Evolutionary conservation across 2,797 vertebrate species (phyloP).

Genomic region (Poecilia picta): DNA sequence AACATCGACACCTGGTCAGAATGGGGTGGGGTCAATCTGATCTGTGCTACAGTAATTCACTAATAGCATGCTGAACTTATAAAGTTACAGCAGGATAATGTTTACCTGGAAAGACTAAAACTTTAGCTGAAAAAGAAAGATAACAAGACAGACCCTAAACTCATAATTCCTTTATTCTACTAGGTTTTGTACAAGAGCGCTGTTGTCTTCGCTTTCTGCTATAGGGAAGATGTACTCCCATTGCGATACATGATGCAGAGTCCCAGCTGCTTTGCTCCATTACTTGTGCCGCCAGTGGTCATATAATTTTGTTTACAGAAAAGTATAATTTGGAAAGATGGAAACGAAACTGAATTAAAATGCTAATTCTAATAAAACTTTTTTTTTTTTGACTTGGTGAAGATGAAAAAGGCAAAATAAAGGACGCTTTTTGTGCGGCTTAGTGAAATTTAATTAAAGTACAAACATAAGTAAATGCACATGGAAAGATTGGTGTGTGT

Average conservation of each 20-base stretch:
- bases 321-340: not conserved
- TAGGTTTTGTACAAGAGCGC: not conserved
- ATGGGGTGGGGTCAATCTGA: not conserved
- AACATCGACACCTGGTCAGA: not conserved
- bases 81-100: not conserved
- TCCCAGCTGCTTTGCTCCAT: not conserved
- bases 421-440: not conserved
- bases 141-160: not conserved
- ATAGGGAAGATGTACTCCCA: not conserved
- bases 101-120: not conserved
- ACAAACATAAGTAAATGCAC: conserved; percentile 41
- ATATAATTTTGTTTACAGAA: conserved; percentile 17
- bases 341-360: conserved; percentile 37
- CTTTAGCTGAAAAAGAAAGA: not conserved
- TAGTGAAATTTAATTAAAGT: conserved; percentile 47
- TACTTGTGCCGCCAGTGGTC: not conserved
- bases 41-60: not conserved
- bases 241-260: not conserved
- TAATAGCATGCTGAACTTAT: not conserved
- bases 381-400: conserved; percentile 14
- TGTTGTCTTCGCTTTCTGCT: not conserved
- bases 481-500: conserved; percentile 20
- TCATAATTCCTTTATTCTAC: not conserved
- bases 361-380: conserved; percentile 25
- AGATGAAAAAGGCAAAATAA: conserved; percentile 15